These are phyloP conservation scores for Dastarcus helophoroides DNA, from an alignment of 2,888 invertebrate genomes.

Conservation along the genomic window DNA sequence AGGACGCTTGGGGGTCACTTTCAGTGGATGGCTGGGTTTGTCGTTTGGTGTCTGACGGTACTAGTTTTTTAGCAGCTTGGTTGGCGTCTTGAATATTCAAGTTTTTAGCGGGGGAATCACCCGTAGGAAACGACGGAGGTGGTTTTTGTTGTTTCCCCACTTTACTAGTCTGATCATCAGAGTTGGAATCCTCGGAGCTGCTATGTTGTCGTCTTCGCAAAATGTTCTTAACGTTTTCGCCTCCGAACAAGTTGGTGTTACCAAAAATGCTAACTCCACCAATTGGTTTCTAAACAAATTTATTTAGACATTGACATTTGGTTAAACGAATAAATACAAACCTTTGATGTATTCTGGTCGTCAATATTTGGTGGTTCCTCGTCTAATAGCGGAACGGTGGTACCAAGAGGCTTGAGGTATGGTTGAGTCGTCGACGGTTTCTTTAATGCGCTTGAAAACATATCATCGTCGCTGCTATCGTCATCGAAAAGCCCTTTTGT, in stretches of 20 bases:
- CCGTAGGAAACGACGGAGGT: no score
- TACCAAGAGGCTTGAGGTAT: slow-evolving; percentile 19
- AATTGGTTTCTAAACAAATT: slow-evolving; percentile 44
- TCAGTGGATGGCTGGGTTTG: no score
- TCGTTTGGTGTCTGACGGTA: no score
- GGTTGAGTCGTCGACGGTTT: no score
- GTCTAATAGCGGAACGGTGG: slow-evolving; percentile 22
- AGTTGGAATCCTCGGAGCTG: slow-evolving; percentile 1
- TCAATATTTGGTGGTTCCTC: slow-evolving; percentile 29
- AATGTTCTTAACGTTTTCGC: slow-evolving; percentile 15
- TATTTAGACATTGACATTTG: background rate
- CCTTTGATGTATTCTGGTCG: no score
- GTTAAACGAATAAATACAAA: background rate
- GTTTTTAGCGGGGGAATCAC: no score
- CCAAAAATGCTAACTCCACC: slow-evolving; percentile 51
- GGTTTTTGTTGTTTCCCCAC: no score
- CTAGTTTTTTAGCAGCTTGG: background rate
- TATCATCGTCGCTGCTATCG: slow-evolving; percentile 28
- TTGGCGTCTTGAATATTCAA: background rate
- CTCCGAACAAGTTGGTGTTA: slow-evolving; percentile 18
- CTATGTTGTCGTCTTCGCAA: slow-evolving; percentile 13
- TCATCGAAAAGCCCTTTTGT: slow-evolving; percentile 30
- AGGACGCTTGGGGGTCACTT: no score
- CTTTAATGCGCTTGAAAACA: slow-evolving; percentile 21
- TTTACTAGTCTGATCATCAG: no score